Conservation (phyloP, 2,113 vertebrate species). For the Tiliqua scincoides region DNA sequence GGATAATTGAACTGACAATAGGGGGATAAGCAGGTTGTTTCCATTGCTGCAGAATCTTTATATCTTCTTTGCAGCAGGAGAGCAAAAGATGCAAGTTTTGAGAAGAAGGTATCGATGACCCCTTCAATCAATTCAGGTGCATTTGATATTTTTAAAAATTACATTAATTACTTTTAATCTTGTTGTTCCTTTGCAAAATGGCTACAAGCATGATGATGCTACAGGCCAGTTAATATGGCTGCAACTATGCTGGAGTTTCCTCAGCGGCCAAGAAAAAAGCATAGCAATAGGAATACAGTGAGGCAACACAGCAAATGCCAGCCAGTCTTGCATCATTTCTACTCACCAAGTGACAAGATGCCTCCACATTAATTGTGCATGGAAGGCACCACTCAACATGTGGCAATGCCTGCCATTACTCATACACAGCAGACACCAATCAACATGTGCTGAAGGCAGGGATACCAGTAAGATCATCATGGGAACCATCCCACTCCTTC, state of each 20-base stretch:
- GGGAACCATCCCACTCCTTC: too few species aligned
- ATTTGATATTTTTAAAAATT: constrained; percentile 19
- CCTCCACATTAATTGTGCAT: background rate
- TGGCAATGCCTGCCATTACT: background rate
- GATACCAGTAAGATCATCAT: too few species aligned
- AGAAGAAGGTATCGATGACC: constrained; percentile 66
- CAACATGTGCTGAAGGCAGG: too few species aligned
- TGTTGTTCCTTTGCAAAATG: background rate
- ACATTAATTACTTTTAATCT: background rate
- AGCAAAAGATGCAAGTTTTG: constrained; percentile 66
- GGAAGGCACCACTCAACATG: too few species aligned
- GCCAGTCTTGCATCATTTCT: background rate
- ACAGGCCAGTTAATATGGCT: background rate
- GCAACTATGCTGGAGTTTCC: background rate
- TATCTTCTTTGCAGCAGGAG: constrained; percentile 67
- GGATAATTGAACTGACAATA: background rate
- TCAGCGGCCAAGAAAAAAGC: background rate
- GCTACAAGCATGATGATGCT: background rate
- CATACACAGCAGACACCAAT: background rate
- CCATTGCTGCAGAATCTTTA: constrained; percentile 53
- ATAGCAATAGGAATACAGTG: background rate
- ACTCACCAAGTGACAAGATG: background rate
- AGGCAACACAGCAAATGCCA: background rate
- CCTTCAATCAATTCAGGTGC: constrained; percentile 66
- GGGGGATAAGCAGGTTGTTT: constrained; percentile 23